phyloP scores from a whole-genome alignment of 2,888 invertebrate species.

The Ormyrus nitidulus region DNA sequence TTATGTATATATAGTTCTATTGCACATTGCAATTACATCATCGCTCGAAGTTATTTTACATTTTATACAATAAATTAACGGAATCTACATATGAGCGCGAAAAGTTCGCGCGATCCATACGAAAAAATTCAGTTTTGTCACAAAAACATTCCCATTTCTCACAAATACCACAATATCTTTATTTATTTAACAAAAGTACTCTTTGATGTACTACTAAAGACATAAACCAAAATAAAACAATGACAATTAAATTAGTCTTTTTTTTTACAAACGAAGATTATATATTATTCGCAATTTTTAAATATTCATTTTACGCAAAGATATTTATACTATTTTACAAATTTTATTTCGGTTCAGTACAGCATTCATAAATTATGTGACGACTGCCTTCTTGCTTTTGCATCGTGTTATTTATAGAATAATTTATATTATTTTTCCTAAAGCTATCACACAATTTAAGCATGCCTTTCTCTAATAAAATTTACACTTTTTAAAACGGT shows the following conservation, averaged over 20 bases:
- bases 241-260: too few relatives aligned
- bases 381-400: background rate
- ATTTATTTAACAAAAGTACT: background rate
- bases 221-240: too few relatives aligned
- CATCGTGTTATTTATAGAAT: background rate
- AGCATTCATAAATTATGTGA: constrained; percentile 10
- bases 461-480: constrained; percentile 11
- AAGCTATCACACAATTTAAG: constrained; percentile 20
- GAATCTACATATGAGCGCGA: constrained; percentile 62
- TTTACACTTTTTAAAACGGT: background rate
- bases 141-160: constrained; percentile 43
- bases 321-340: background rate
- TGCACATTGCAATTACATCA: constrained; percentile 69
- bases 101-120: constrained; percentile 21
- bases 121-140: constrained; percentile 45
- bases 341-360: background rate
- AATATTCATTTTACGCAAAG: constrained; percentile 11
- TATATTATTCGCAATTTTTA: background rate
- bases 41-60: constrained; percentile 66
- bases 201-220: too few relatives aligned
- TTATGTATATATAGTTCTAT: constrained; percentile 61
- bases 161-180: background rate
- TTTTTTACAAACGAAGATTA: too few relatives aligned
- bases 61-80: constrained; percentile 75
- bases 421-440: background rate